Conservation (phyloP, 1,140 invertebrate species). For the Neomicropteryx cornuta region DNA sequence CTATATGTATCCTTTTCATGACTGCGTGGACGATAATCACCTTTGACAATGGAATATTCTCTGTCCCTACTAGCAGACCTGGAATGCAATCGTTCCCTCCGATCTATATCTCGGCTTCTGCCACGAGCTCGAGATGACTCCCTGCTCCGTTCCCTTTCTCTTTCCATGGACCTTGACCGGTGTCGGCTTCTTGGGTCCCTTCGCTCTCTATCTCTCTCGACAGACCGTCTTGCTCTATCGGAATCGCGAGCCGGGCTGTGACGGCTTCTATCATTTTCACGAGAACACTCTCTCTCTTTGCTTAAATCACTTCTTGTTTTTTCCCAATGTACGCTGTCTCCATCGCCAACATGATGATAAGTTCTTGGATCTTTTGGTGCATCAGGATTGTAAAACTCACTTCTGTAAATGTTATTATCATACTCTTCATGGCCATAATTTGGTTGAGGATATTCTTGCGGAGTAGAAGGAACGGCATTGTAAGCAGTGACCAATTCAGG, state of each 20-base stretch:
- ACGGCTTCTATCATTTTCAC: slow-evolving; percentile 21
- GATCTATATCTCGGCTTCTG: slow-evolving; percentile 24
- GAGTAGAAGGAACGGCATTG: slow-evolving; percentile 34
- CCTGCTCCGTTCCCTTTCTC: slow-evolving; percentile 15
- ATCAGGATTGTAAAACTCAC: slow-evolving; percentile 41
- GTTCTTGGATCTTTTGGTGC: slow-evolving; percentile 45
- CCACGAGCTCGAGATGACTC: slow-evolving; percentile 25
- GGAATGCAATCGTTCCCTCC: slow-evolving; percentile 34
- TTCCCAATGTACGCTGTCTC: slow-evolving; percentile 33
- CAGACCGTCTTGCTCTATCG: slow-evolving; percentile 12
- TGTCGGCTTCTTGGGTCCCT: slow-evolving; percentile 21
- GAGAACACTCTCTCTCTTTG: slow-evolving; percentile 29
- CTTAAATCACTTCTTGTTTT: slow-evolving; percentile 35
- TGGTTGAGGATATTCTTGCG: slow-evolving; percentile 23
- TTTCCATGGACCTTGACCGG: slow-evolving; percentile 22
- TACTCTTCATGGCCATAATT: slow-evolving; percentile 33
- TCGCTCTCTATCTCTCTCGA: slow-evolving; percentile 23
- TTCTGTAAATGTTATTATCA: slow-evolving; percentile 35
- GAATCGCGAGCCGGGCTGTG: slow-evolving; percentile 18
- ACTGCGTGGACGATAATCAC: slow-evolving; percentile 34
- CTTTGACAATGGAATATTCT: slow-evolving; percentile 34
- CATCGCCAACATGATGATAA: slow-evolving; percentile 43
- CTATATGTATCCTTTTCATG: slow-evolving; percentile 23
- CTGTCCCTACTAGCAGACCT: slow-evolving; percentile 40
- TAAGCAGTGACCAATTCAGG: slow-evolving; percentile 24